These are phyloP conservation scores for Tuta absoluta DNA, from an alignment of 2,888 invertebrate genomes.

Conservation along the genomic window DNA sequence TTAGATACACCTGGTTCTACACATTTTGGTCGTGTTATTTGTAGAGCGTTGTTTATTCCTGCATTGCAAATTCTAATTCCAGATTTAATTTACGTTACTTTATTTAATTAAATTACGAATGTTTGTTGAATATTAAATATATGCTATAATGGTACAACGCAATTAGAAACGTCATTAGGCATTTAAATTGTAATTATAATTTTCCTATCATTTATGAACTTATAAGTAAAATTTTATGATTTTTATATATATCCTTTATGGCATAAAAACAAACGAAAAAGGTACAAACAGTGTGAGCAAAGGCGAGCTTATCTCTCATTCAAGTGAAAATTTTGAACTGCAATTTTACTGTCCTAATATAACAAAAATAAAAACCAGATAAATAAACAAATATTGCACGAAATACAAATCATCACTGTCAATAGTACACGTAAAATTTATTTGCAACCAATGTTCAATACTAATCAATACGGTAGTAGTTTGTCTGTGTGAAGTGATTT, in stretches of 20 bases:
- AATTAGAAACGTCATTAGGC: not conserved
- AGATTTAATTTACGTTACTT: not conserved
- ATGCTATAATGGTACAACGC: not conserved
- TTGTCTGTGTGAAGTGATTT: slow-evolving; percentile 50
- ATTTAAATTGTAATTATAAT: too few relatives aligned
- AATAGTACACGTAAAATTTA: slow-evolving; percentile 36
- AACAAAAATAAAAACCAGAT: too few relatives aligned
- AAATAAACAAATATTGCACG: too few relatives aligned
- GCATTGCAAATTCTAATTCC: slow-evolving; percentile 4
- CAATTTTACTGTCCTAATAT: too few relatives aligned
- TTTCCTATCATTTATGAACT: too few relatives aligned
- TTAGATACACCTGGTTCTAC: slow-evolving; percentile 69
- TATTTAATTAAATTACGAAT: slow-evolving; percentile 9
- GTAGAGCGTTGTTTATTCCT: slow-evolving; percentile 4
- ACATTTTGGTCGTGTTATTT: slow-evolving; percentile 48
- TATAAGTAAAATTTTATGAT: too few relatives aligned
- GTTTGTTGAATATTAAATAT: slow-evolving; percentile 4
- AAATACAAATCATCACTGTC: slow-evolving; percentile 23
- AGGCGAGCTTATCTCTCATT: too few relatives aligned
- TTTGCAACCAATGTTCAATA: slow-evolving; percentile 48
- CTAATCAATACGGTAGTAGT: slow-evolving; percentile 54
- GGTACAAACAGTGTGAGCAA: too few relatives aligned
- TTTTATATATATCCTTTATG: too few relatives aligned
- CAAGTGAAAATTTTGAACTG: too few relatives aligned
- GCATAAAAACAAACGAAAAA: too few relatives aligned